Conservation (phyloP, 2,113 vertebrate species). For the Elachura formosa region DNA sequence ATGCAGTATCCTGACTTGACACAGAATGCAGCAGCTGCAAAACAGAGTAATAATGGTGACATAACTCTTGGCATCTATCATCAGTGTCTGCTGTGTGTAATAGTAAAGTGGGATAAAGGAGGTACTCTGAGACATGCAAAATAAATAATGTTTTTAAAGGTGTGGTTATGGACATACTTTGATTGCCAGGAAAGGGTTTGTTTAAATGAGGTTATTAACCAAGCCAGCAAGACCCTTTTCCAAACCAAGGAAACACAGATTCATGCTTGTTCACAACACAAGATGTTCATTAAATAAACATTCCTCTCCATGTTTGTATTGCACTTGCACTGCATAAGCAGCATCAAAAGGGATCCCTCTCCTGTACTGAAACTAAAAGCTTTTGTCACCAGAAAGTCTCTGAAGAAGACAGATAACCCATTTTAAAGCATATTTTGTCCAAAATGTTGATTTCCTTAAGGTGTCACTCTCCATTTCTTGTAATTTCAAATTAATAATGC, state of each 20-base stretch:
- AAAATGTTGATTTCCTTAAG: neutral
- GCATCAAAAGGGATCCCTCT: neutral
- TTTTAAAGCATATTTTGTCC: neutral
- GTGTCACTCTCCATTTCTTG: neutral
- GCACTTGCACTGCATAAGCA: neutral
- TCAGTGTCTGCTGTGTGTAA: neutral
- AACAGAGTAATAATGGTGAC: neutral
- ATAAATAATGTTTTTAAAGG: neutral
- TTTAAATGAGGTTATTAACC: neutral
- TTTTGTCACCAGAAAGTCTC: neutral
- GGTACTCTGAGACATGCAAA: neutral
- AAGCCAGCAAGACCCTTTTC: neutral
- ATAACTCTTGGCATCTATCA: neutral
- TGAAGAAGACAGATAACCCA: neutral
- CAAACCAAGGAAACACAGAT: neutral
- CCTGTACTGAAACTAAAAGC: neutral
- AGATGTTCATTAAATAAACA: neutral
- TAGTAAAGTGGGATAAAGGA: neutral
- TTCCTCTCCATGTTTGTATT: neutral
- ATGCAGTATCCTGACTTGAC: neutral
- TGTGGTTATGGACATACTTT: neutral
- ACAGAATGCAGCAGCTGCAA: neutral
- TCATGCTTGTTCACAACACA: neutral
- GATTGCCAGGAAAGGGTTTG: neutral
- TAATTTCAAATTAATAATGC: neutral